Percentiles rank a stretch among this genome's conserved stretches.
phyloP scores from a whole-genome alignment of 2,113 vertebrate genomes.

The Hemiprocne comata region DNA sequence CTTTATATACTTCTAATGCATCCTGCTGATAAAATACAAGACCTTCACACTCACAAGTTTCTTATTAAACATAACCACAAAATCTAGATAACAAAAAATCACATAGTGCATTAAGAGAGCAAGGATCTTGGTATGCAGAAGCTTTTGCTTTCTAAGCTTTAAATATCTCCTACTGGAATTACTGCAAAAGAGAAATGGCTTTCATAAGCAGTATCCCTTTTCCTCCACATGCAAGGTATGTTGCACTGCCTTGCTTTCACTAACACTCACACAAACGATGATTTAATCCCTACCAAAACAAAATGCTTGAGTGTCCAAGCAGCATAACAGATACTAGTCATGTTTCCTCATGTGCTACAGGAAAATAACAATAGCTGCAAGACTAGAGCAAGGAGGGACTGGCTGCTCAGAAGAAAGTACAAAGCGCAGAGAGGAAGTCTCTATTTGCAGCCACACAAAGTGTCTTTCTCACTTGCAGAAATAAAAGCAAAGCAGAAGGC shows the following conservation, averaged over 20 bases:
- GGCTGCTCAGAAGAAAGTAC: not conserved
- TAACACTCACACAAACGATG: not conserved
- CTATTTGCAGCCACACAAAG: not conserved
- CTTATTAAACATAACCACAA: not conserved
- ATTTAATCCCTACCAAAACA: not conserved
- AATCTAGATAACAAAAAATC: not conserved
- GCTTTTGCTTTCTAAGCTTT: not conserved
- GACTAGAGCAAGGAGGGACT: not conserved
- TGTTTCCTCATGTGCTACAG: not conserved
- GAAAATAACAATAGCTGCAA: not conserved
- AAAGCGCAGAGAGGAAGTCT: not conserved
- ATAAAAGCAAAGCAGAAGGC: not conserved
- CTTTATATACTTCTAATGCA: not conserved
- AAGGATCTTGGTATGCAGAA: not conserved
- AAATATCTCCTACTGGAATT: not conserved
- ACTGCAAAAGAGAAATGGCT: not conserved
- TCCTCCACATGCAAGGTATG: not conserved
- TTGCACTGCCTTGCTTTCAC: not conserved
- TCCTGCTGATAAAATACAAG: not conserved
- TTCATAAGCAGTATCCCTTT: not conserved
- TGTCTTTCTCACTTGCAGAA: not conserved
- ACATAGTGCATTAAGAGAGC: not conserved
- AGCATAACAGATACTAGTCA: not conserved
- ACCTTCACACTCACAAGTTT: not conserved
- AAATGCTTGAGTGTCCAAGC: not conserved